Conservation (phyloP, 2,888 invertebrate genomes). For the Teleogryllus oceanicus region DNA sequence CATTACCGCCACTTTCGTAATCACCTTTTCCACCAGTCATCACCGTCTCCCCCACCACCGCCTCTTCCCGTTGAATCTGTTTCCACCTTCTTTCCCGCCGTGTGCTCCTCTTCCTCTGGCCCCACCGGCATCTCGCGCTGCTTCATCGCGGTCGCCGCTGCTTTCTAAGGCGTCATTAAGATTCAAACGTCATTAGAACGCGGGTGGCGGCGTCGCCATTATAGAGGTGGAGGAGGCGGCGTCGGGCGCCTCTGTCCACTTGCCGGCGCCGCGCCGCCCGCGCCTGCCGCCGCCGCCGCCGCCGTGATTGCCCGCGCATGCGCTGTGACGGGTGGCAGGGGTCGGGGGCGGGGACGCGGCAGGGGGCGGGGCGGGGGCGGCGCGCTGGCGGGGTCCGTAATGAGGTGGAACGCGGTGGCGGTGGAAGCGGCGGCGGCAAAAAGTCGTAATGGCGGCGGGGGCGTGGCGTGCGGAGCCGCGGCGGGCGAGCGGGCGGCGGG, state of each 20-base stretch:
- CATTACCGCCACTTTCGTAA: too few relatives aligned
- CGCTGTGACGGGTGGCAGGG: slow-evolving; percentile 12
- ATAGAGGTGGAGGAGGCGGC: slow-evolving; percentile 4
- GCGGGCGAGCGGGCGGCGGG: neutral
- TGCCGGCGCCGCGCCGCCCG: neutral
- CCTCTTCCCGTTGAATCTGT: neutral
- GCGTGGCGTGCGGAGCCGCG: slow-evolving; percentile 28
- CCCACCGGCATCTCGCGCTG: neutral
- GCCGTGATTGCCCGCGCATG: neutral
- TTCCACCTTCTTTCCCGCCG: too few relatives aligned
- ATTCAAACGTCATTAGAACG: slow-evolving; percentile 39
- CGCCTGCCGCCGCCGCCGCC: neutral
- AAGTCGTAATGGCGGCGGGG: slow-evolving; percentile 34
- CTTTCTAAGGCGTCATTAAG: slow-evolving; percentile 38
- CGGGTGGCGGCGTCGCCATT: slow-evolving; percentile 34
- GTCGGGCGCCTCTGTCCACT: neutral
- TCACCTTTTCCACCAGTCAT: neutral
- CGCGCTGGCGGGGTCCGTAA: slow-evolving; percentile 30
- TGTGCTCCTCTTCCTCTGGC: too few relatives aligned
- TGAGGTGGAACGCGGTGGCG: slow-evolving; percentile 32
- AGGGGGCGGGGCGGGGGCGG: slow-evolving; percentile 32
- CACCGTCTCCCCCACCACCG: neutral
- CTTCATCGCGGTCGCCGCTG: slow-evolving; percentile 26
- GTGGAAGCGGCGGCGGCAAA: slow-evolving; percentile 25
- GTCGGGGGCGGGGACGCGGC: neutral